Evolutionary conservation across 2,113 vertebrate genomes (phyloP).

Genomic region (Telmatochromis brichardi): DNA sequence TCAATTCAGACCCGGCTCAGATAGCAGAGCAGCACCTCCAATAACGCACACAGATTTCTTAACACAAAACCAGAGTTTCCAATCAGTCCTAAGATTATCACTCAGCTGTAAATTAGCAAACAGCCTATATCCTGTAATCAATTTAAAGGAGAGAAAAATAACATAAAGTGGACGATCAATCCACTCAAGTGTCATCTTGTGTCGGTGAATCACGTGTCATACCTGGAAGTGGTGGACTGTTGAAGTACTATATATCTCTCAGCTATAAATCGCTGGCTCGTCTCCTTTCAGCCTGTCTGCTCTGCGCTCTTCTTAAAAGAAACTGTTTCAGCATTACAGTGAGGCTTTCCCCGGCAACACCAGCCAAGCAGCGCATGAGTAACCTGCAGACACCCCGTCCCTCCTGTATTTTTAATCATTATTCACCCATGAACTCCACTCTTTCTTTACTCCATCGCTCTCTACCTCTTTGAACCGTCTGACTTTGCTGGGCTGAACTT

Average conservation of each 20-base stretch:
- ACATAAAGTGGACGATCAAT: not conserved
- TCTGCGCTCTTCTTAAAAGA: not conserved
- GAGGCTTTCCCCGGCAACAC: not conserved
- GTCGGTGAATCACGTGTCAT: not conserved
- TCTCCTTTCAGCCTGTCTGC: slow-evolving; percentile 12
- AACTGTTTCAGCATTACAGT: not conserved
- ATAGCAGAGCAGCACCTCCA: not conserved
- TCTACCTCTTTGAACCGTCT: not conserved
- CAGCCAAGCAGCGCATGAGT: not conserved
- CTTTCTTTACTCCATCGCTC: not conserved
- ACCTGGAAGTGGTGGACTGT: slow-evolving; percentile 20
- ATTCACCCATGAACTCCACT: not conserved
- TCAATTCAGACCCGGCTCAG: not conserved
- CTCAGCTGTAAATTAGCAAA: not conserved
- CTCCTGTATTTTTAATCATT: not conserved
- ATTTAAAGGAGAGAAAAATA: not conserved
- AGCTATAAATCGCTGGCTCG: not conserved
- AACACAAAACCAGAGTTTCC: not conserved
- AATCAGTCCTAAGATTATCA: not conserved
- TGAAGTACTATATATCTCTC: not conserved
- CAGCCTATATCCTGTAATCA: not conserved
- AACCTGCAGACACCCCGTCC: not conserved
- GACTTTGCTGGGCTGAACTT: not conserved
- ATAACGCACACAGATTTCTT: not conserved
- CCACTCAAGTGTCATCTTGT: not conserved